phyloP scores from a whole-genome alignment of 53 echinoderm and acorn worm genomes.

The Stichopus horrens region DNA sequence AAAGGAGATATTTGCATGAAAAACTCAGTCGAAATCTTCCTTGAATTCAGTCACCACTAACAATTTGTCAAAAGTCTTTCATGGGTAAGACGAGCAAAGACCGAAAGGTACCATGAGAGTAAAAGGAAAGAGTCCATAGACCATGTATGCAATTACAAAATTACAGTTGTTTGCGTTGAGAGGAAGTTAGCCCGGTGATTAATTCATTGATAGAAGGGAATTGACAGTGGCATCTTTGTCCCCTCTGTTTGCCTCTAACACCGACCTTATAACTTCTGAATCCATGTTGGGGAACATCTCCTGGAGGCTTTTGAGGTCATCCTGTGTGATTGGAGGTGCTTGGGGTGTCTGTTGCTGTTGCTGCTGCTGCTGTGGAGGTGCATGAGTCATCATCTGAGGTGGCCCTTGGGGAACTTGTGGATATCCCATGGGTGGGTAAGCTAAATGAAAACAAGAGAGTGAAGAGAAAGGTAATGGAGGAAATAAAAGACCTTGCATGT shows the following conservation, averaged over 20 bases:
- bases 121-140: too few relatives aligned
- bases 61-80: too few relatives aligned
- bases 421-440: slow-evolving; percentile 33
- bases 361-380: slow-evolving; percentile 31
- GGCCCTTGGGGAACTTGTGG: not conserved
- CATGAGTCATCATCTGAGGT: slow-evolving; percentile 33
- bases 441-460: not conserved
- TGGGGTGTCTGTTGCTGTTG: slow-evolving; percentile 61
- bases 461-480: not conserved
- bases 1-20: too few relatives aligned
- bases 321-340: slow-evolving; percentile 78
- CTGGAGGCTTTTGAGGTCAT: slow-evolving; percentile 75
- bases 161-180: too few relatives aligned
- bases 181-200: not conserved
- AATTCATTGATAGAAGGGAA: slow-evolving; percentile 77
- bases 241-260: slow-evolving; percentile 89
- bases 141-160: too few relatives aligned
- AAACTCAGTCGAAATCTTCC: too few relatives aligned
- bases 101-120: too few relatives aligned
- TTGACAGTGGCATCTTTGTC: slow-evolving; percentile 92
- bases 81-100: too few relatives aligned
- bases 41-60: too few relatives aligned
- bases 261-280: slow-evolving; percentile 78
- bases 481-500: not conserved
- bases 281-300: slow-evolving; percentile 98